Evolutionary conservation across 2,888 invertebrate genomes (phyloP).

Genomic region (Apamea monoglypha): DNA sequence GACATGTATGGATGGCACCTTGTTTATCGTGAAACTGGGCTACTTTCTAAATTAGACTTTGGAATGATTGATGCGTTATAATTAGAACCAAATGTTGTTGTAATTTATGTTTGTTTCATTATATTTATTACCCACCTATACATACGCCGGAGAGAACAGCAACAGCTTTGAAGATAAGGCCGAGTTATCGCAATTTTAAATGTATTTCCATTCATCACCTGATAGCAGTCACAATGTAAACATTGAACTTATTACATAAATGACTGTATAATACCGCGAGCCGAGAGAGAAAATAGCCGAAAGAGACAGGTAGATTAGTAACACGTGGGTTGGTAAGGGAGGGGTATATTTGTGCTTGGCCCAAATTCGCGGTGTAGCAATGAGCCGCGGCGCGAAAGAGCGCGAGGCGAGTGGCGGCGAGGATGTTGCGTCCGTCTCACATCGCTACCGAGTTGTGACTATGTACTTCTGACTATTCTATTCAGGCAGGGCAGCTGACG

Average conservation of each 20-base stretch:
- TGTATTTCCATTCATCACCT: conserved; percentile 74
- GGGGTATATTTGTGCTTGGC: conserved; percentile 79
- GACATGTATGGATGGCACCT: not conserved
- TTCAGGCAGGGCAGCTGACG: conserved; percentile 77
- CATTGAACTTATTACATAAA: conserved; percentile 86
- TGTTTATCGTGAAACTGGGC: not conserved
- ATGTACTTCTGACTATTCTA: conserved; percentile 81
- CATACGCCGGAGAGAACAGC: conserved; percentile 42
- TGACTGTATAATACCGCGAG: conserved; percentile 71
- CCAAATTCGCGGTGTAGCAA: conserved; percentile 84
- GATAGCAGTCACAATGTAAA: conserved; percentile 81
- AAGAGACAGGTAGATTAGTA: conserved; percentile 71
- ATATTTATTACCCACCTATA: conserved; percentile 65
- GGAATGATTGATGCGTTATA: conserved; percentile 19
- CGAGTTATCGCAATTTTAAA: conserved; percentile 66
- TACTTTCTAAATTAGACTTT: conserved; percentile 10
- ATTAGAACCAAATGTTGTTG: not conserved
- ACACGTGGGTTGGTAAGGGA: conserved; percentile 74
- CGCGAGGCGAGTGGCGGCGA: conserved; percentile 78
- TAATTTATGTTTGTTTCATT: conserved; percentile 7
- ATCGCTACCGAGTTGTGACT: conserved; percentile 89
- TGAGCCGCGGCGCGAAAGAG: conserved; percentile 83
- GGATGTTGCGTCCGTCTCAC: conserved; percentile 86
- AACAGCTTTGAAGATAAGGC: conserved; percentile 55
- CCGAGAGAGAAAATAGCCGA: conserved; percentile 72